Percentiles rank a stretch among this genome's conserved stretches.
Evolutionary conservation across 2,888 invertebrate species (phyloP).

Genomic region (Lobophora halterata): DNA sequence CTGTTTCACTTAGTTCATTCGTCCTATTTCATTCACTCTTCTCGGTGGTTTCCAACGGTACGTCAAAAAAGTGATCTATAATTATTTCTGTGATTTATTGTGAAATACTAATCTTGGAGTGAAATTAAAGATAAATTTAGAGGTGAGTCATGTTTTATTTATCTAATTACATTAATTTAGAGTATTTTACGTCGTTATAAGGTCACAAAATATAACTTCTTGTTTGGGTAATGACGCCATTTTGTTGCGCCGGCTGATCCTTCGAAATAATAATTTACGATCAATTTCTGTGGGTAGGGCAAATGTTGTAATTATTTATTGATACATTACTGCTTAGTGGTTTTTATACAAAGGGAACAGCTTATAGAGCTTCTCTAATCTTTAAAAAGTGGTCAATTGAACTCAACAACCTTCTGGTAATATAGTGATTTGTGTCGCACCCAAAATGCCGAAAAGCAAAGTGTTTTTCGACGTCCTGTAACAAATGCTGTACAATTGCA

Average conservation of each 20-base stretch:
- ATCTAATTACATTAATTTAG: neutral
- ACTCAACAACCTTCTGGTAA: conserved; percentile 31
- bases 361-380: no score
- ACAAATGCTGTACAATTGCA: neutral
- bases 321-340: conserved; percentile 25
- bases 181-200: no score
- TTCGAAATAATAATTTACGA: conserved; percentile 63
- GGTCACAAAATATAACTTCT: conserved; percentile 45
- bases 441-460: conserved; percentile 28
- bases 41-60: conserved; percentile 44
- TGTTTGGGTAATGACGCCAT: conserved; percentile 78
- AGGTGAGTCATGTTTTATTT: conserved; percentile 35
- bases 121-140: conserved; percentile 52
- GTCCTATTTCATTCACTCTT: conserved; percentile 31
- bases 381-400: no score
- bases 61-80: conserved; percentile 73
- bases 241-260: conserved; percentile 80
- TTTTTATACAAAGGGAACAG: conserved; percentile 11
- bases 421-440: conserved; percentile 33
- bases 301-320: conserved; percentile 41
- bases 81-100: conserved; percentile 60
- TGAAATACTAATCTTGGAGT: conserved; percentile 52
- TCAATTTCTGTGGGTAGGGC: conserved; percentile 46
- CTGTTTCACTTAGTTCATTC: conserved; percentile 6
- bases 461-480: conserved; percentile 5